phyloP scores from a whole-genome alignment of 1,140 invertebrate species.

The Acyrthosiphon pisum region DNA sequence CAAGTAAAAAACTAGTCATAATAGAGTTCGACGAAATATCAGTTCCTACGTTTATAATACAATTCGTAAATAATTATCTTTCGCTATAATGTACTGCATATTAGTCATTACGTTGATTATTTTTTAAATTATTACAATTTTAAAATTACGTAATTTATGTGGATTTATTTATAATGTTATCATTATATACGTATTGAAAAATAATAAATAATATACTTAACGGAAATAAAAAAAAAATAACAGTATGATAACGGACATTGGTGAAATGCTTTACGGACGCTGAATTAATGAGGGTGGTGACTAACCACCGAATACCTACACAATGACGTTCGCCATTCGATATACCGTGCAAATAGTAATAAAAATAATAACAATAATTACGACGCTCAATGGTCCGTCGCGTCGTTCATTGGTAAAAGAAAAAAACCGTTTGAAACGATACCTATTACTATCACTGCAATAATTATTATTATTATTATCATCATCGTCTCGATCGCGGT shows the following conservation, averaged over 20 bases:
- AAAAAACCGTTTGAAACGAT: neutral
- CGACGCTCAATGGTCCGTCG: neutral
- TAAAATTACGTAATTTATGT: neutral
- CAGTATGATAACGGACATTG: neutral
- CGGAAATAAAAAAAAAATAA: neutral
- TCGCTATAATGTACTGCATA: neutral
- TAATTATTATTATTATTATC: too few species aligned
- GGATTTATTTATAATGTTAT: too few species aligned
- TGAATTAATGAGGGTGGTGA: neutral
- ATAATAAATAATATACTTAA: neutral
- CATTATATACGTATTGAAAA: neutral
- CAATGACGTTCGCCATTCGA: neutral
- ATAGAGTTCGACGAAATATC: too few species aligned
- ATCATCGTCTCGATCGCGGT: neutral
- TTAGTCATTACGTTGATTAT: neutral
- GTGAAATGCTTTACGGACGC: neutral
- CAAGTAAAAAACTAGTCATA: too few species aligned
- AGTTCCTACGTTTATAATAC: neutral
- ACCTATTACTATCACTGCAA: neutral
- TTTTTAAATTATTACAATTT: neutral
- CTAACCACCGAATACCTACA: neutral
- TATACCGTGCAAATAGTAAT: neutral
- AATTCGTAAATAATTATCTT: neutral
- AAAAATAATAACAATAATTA: neutral
- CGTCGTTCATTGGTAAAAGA: neutral